Conservation (phyloP, 2,888 invertebrate genomes). For the Glaucopsyche alexis region DNA sequence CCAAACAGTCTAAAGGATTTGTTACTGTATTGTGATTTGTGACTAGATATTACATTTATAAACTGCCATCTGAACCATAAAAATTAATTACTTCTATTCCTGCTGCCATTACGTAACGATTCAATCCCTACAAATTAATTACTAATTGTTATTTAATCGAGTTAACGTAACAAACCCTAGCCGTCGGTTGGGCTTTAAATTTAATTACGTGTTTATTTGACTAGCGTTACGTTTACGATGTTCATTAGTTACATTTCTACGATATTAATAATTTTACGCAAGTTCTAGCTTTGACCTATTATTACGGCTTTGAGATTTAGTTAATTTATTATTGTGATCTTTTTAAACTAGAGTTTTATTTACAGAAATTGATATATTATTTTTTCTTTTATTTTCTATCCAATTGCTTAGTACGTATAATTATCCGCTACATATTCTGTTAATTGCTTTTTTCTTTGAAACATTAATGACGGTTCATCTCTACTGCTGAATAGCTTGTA, state of each 20-base stretch:
- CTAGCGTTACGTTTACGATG: conserved; percentile 14
- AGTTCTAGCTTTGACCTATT: conserved; percentile 1
- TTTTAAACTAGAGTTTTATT: not conserved
- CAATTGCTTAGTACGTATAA: not conserved
- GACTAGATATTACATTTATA: no score
- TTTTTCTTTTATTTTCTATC: not conserved
- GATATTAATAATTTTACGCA: not conserved
- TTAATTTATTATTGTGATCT: not conserved
- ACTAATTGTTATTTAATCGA: not conserved
- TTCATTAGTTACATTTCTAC: not conserved
- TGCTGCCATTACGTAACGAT: not conserved
- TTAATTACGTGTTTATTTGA: conserved; percentile 17
- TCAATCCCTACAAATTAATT: conserved; percentile 3
- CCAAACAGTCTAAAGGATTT: no score
- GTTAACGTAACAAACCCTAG: not conserved
- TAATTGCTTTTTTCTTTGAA: not conserved
- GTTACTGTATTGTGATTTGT: no score
- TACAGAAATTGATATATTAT: not conserved
- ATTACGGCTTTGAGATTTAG: not conserved
- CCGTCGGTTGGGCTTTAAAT: not conserved
- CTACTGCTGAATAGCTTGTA: not conserved
- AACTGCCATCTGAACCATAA: no score
- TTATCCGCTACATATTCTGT: not conserved
- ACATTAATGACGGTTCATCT: not conserved
- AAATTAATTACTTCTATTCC: not conserved